Evolutionary conservation across 1,140 invertebrate species (phyloP), one percentile per base, ranked within the genome.

Genomic region (Semibalanus balanoides): DNA sequence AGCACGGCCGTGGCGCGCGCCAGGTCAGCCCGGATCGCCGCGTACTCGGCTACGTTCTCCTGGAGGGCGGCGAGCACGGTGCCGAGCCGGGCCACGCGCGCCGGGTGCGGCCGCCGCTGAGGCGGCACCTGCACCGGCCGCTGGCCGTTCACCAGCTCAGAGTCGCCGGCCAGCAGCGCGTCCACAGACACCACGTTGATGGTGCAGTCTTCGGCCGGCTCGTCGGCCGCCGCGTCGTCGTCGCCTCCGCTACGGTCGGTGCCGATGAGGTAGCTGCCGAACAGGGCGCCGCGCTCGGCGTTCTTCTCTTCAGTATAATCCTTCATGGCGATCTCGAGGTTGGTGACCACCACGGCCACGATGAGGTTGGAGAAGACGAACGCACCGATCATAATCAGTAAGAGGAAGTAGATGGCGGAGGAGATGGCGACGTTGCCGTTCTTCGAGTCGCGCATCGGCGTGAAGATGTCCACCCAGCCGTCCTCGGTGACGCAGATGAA

Each of bases 401-500:
- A 35, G 17, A 81, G 76, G 14, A 82, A 74, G 76, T 81, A 82
- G 35, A 77, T 51, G n/a, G 76, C 69, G 3, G 78, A 40, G 17
- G 74, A 30, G 28, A 64, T 1, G 51, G 51, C 51, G 14, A 64
- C 22, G 51, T 64, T 64, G 14, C 7, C 74, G 30, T 28, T n/a
- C 27, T 40, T 43, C 31, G 71, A 51, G 25, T 35, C 72, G 69
- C 79, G 72, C 51, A 79, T 73, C 0, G 29, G 43, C 14, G 76
- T 76, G 73, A 73, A 80, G 35, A 79, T 81, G 31, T 72, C 43
- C 0, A 81, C 75, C 81, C 81, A 82, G 5, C 81, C 81, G 40
- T 82, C 80, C 75, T 82, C 81, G 0, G 81, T 82, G 3, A 81
- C 78, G 43, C 81, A 82, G 30, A 82, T 82, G 78, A 82, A 82